Evolutionary conservation across 2,797 vertebrate genomes (phyloP), one percentile per base, ranked within the genome.

Genomic region (Sandelia bainsii): DNA sequence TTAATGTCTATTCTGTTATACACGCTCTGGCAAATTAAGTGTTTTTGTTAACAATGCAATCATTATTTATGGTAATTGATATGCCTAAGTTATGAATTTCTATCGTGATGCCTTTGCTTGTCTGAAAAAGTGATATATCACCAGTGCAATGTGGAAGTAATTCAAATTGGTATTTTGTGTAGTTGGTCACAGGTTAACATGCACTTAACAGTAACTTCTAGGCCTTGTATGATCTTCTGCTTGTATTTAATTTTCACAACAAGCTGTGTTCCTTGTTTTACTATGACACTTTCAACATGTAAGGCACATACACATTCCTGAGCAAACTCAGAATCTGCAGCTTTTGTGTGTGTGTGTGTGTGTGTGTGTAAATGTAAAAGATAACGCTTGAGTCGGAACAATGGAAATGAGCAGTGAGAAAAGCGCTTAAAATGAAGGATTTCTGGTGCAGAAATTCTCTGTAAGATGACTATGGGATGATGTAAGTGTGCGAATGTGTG

Each of bases 21-120:
- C 64, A 57, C 80, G 59, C 79, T 88, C 60, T 77, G 82, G 65
- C 60, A 7, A 79, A 56, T 78, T 34, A 66, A 61, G 44, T 89
- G 68, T 87, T 91, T n/a, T 80, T 59, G 72, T 88, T 85, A 80
- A 84, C 61, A 62, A 79, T 84, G 81, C 69, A 75, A 78, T 89
- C 56, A 78, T 86, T 92, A 88, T 91, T 93, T 92, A 89, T 90
- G 53, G 60, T 80, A 77, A 88, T 87, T 84, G 54, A 77, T 88
- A 70, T 90, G 79, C 87, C 84, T 92, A 93, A 92, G 74, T 93
- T 93, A 92, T 93, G 88, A 58, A 89, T 84, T 91, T 87, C 56
- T 72, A 19, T 89, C 8, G 57, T 81, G 75, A 86, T 82, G 80
- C 85, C 80, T 89, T 91, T 86, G 79, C 61, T 74, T 58, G 86